Evolutionary conservation across 2,888 invertebrate species (phyloP).

Genomic region (Stramonita haemastoma): DNA sequence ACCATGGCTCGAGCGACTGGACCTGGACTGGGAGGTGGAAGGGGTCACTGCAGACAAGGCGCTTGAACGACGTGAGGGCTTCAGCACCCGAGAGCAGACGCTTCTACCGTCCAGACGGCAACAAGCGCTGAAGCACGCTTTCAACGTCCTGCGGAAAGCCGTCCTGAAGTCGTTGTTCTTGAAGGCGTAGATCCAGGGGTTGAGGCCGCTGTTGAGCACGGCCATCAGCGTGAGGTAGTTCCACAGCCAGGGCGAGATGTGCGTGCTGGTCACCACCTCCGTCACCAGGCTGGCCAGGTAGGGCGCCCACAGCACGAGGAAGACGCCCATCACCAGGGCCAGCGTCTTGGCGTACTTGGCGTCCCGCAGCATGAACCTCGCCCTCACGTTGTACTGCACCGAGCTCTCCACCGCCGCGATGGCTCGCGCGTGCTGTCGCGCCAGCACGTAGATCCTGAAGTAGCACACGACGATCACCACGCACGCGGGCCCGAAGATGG

Average conservation of each 20-base stretch:
- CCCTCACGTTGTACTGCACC: constrained; percentile 74
- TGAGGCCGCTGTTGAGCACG: constrained; percentile 81
- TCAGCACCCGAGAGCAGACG: background rate
- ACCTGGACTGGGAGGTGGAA: background rate
- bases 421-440: constrained; percentile 82
- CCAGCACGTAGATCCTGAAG: constrained; percentile 83
- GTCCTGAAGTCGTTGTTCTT: constrained; percentile 82
- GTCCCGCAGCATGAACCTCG: constrained; percentile 63
- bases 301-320: constrained; percentile 82
- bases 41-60: constrained; percentile 21
- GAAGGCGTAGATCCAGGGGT: constrained; percentile 84
- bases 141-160: constrained; percentile 77
- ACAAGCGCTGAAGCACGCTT: constrained; percentile 30
- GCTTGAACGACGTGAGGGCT: constrained; percentile 21
- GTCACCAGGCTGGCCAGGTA: constrained; percentile 80
- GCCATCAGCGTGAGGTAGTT: constrained; percentile 82
- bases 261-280: constrained; percentile 71
- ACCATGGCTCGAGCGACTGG: background rate
- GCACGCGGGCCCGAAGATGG: constrained; percentile 82
- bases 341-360: constrained; percentile 83
- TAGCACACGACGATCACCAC: constrained; percentile 82
- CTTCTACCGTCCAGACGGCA: background rate
- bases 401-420: constrained; percentile 83
- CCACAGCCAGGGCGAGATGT: constrained; percentile 80
- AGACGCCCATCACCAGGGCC: constrained; percentile 83